Conservation (phyloP, 2,797 vertebrate genomes). For the Coluber constrictor region DNA sequence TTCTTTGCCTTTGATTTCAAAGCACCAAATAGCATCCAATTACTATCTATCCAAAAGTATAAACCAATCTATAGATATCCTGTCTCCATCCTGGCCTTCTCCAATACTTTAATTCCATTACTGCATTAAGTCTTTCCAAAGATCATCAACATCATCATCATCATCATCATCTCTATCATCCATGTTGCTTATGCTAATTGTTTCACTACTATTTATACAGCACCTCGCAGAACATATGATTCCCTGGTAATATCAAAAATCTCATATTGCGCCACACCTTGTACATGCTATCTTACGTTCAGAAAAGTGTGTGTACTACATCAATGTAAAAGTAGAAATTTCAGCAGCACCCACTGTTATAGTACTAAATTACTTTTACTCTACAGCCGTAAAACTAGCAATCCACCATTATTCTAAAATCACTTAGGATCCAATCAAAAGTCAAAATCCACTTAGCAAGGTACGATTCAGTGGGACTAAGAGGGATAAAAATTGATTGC, state of each 20-base stretch:
- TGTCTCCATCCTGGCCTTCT: background rate
- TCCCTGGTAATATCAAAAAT: background rate
- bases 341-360: background rate
- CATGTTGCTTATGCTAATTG: background rate
- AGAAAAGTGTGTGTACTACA: background rate
- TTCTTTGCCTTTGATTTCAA: background rate
- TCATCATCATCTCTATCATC: background rate
- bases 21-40: background rate
- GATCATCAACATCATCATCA: background rate
- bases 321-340: background rate
- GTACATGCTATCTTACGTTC: background rate
- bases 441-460: background rate
- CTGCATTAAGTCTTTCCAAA: background rate
- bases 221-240: background rate
- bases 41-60: background rate
- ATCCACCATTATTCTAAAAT: background rate
- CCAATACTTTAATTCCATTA: background rate
- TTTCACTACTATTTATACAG: background rate
- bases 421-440: background rate
- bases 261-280: background rate
- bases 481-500: background rate
- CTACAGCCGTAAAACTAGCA: background rate
- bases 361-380: conserved; percentile 3
- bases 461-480: background rate
- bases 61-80: background rate